These are phyloP conservation scores for Shargacucullia verbasci DNA, from an alignment of 2,888 invertebrate genomes.

Conservation along the genomic window DNA sequence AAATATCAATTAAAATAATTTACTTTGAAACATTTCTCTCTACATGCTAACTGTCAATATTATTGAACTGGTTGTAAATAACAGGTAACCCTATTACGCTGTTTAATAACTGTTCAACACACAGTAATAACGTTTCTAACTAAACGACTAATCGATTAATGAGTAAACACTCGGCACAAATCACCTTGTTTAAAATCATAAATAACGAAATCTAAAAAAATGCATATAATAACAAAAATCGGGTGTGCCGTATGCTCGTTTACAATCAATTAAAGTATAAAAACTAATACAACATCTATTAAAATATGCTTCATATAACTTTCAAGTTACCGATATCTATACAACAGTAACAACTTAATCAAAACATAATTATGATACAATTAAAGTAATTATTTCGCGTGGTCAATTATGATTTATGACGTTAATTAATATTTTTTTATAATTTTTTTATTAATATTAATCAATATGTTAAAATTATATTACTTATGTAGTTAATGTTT, in stretches of 20 bases:
- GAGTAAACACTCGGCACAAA: constrained; percentile 25
- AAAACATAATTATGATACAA: constrained; percentile 66
- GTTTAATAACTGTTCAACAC: constrained; percentile 33
- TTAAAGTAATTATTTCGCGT: constrained; percentile 66
- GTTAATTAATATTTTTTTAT: constrained; percentile 76
- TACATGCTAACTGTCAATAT: constrained; percentile 4
- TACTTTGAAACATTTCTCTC: background rate
- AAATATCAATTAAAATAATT: constrained; percentile 25
- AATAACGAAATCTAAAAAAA: constrained; percentile 30
- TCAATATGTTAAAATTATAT: constrained; percentile 64
- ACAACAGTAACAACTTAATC: constrained; percentile 72
- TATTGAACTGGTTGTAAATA: constrained; percentile 23
- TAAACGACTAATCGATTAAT: constrained; percentile 32
- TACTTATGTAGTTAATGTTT: constrained; percentile 63
- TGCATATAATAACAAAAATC: constrained; percentile 34
- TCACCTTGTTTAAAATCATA: constrained; percentile 8
- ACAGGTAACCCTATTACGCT: constrained; percentile 23
- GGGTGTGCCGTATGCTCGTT: constrained; percentile 53
- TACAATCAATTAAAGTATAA: constrained; percentile 46
- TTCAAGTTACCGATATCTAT: constrained; percentile 42
- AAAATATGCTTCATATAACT: constrained; percentile 30
- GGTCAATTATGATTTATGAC: constrained; percentile 68
- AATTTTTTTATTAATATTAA: too few species aligned
- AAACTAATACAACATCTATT: constrained; percentile 34
- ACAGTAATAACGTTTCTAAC: constrained; percentile 26